Conservation (phyloP, 2,797 vertebrate genomes). For the Antennarius maculatus region DNA sequence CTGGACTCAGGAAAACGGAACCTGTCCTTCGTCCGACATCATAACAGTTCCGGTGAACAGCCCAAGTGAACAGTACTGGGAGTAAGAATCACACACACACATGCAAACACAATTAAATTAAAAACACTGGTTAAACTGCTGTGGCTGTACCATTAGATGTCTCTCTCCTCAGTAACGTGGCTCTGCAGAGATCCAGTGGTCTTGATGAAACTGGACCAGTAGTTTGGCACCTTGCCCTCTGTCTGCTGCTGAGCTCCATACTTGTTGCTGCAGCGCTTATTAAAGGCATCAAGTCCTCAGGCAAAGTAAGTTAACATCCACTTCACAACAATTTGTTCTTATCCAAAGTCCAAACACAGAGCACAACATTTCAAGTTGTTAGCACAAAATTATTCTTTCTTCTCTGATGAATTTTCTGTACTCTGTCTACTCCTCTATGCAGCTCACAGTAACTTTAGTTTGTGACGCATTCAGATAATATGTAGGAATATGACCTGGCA, state of each 20-base stretch:
- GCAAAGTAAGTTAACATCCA: constrained; percentile 85
- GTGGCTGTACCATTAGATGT: constrained; percentile 2
- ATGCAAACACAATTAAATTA: background rate
- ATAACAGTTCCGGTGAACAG: constrained; percentile 76
- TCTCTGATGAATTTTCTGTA: no score
- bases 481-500: no score
- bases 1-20: constrained; percentile 79
- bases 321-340: background rate
- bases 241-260: constrained; percentile 88
- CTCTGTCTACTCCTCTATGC: no score
- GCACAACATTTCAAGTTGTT: no score
- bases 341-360: background rate
- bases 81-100: constrained; percentile 82
- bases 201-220: constrained; percentile 88
- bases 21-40: constrained; percentile 70
- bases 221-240: constrained; percentile 95
- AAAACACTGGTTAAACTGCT: background rate
- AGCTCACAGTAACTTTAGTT: no score
- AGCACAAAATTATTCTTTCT: no score
- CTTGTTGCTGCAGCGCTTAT: constrained; percentile 85
- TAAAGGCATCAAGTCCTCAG: constrained; percentile 96
- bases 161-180: constrained; percentile 79
- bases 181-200: constrained; percentile 85
- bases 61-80: constrained; percentile 94
- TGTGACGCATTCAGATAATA: no score